Conservation (phyloP, 2,888 invertebrate genomes). For the Sipha maydis region DNA sequence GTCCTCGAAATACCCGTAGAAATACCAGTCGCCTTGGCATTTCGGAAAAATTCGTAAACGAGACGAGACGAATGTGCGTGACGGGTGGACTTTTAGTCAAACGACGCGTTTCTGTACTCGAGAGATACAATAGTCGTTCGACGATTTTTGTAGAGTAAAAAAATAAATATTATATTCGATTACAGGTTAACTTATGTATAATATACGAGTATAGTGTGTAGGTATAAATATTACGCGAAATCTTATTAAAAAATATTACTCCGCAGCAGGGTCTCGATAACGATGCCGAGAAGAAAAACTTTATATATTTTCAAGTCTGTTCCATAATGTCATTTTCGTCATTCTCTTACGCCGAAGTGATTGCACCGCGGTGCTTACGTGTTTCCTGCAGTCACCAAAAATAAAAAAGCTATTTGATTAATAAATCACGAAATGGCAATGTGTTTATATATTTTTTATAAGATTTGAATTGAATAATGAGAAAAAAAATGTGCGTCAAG, state of each 20-base stretch:
- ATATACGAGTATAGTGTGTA: no score
- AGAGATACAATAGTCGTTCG: no score
- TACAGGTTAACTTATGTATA: no score
- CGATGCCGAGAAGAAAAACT: not conserved
- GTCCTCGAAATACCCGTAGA: no score
- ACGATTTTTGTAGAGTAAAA: no score
- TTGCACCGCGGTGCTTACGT: not conserved
- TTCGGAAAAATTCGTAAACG: no score
- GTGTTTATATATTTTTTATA: not conserved
- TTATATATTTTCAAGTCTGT: not conserved
- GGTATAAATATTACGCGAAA: not conserved
- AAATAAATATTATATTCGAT: no score
- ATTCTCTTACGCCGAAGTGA: not conserved
- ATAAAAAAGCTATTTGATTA: conserved; percentile 47
- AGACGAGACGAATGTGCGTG: no score
- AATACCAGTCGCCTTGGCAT: no score
- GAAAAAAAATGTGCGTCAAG: conserved; percentile 28
- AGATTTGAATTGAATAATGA: conserved; percentile 49
- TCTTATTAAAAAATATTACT: not conserved
- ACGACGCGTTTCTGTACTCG: no score
- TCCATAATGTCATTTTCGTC: not conserved
- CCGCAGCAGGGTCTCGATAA: not conserved
- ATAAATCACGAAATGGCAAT: conserved; percentile 30
- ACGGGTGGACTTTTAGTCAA: no score
- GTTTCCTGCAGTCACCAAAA: not conserved